A percentile compares a stretch with the other conserved stretches of the same genome.
These are phyloP conservation scores for Scaptodrosophila lebanonensis DNA, from an alignment of 1,140 invertebrate genomes.

Conservation along the genomic window DNA sequence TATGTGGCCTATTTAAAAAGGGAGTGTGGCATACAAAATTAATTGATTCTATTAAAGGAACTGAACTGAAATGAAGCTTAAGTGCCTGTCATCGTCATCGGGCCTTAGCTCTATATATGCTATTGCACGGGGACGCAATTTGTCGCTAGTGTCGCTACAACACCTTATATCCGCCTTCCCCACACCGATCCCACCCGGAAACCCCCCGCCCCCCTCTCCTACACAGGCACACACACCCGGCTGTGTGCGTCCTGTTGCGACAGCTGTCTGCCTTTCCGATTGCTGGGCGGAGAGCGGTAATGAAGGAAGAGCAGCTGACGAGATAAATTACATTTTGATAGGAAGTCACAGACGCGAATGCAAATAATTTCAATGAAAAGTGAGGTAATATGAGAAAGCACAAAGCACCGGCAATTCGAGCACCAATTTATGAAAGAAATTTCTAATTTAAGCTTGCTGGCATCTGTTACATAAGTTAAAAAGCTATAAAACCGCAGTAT, in stretches of 20 bases:
- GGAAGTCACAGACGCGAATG: constrained; percentile 34
- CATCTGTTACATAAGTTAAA: constrained; percentile 38
- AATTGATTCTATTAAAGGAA: constrained; percentile 65
- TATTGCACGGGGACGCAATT: constrained; percentile 35
- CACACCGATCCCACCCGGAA: not conserved
- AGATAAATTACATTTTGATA: constrained; percentile 72
- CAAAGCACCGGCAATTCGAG: constrained; percentile 40
- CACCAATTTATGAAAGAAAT: constrained; percentile 44
- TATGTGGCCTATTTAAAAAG: too few relatives aligned
- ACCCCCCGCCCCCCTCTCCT: not conserved
- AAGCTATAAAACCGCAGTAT: constrained; percentile 50
- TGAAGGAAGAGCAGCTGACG: constrained; percentile 52
- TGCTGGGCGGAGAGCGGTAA: not conserved
- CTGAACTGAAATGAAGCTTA: constrained; percentile 48
- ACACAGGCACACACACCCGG: constrained; percentile 9
- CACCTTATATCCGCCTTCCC: constrained; percentile 38
- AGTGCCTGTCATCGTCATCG: constrained; percentile 45
- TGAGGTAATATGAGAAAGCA: constrained; percentile 50
- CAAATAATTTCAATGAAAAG: constrained; percentile 61
- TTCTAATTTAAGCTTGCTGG: constrained; percentile 29
- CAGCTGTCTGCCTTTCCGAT: constrained; percentile 42
- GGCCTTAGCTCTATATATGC: too few relatives aligned
- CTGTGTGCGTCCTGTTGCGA: constrained; percentile 38
- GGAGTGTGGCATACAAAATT: constrained; percentile 20
- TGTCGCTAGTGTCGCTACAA: constrained; percentile 66